These are phyloP conservation scores for Manis crassicaudata DNA, from an alignment of 2,797 vertebrate species.

Conservation along the genomic window DNA sequence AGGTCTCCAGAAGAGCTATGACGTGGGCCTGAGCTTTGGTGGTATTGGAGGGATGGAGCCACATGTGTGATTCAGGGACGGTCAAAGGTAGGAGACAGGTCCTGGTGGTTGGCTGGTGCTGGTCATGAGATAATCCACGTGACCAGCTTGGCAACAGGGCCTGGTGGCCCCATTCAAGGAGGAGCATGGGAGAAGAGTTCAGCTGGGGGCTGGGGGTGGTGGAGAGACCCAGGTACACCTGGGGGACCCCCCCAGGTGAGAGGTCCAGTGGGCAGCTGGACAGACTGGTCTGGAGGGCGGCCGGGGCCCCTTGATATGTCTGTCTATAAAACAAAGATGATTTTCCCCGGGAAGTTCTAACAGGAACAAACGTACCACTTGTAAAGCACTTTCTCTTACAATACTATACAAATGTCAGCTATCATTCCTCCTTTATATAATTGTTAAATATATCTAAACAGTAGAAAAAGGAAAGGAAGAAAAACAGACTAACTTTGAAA, in stretches of 20 bases:
- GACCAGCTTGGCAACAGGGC: background rate
- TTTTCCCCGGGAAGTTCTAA: background rate
- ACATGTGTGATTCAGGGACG: background rate
- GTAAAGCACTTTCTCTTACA: background rate
- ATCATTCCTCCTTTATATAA: background rate
- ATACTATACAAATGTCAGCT: rapidly evolving
- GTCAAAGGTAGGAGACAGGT: rapidly evolving
- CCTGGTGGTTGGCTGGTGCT: background rate
- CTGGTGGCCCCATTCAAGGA: background rate
- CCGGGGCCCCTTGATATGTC: rapidly evolving
- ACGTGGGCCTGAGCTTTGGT: background rate
- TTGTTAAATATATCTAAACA: background rate
- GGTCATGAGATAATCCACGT: background rate
- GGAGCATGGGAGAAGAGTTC: background rate
- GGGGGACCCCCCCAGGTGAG: too few relatives aligned
- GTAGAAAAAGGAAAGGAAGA: background rate
- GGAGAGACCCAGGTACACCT: too few relatives aligned
- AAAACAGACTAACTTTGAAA: background rate
- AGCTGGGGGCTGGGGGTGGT: rapidly evolving
- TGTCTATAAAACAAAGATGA: background rate
- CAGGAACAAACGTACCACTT: background rate
- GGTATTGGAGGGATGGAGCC: background rate
- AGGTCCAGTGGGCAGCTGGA: background rate
- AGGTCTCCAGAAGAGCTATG: rapidly evolving
- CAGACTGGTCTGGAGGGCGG: too few relatives aligned